Evolutionary conservation across 2,888 invertebrate genomes (phyloP).

Genomic region (Trimorus sp.): DNA sequence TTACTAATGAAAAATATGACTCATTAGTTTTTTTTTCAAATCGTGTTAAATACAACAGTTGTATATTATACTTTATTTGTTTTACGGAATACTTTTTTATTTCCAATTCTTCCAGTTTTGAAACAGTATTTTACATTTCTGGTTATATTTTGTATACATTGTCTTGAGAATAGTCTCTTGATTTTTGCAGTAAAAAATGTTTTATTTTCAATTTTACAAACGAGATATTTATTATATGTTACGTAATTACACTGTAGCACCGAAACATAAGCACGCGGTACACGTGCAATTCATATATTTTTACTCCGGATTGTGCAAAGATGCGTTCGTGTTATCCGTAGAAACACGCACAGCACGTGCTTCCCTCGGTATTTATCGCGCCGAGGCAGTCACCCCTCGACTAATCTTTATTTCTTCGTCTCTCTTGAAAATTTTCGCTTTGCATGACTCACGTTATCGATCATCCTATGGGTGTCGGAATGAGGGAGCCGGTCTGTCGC

Average conservation of each 20-base stretch:
- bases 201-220: too few species aligned
- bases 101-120: too few species aligned
- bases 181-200: too few species aligned
- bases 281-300: constrained; percentile 37
- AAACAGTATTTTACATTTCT: too few species aligned
- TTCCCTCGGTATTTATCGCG: constrained; percentile 58
- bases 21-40: too few species aligned
- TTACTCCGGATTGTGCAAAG: constrained; percentile 29
- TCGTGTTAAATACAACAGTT: too few species aligned
- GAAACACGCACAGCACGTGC: constrained; percentile 57
- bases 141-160: too few species aligned
- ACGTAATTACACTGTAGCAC: constrained; percentile 9
- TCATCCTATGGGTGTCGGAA: constrained; percentile 47
- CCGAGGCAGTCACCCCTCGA: constrained; percentile 59
- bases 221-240: too few species aligned
- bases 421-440: constrained; percentile 52
- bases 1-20: too few species aligned
- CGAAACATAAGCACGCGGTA: constrained; percentile 16
- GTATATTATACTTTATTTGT: too few species aligned
- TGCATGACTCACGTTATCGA: constrained; percentile 64
- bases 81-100: too few species aligned
- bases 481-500: constrained; percentile 44
- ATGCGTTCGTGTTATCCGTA: constrained; percentile 36
- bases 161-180: too few species aligned
- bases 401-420: constrained; percentile 65